These are phyloP conservation scores for Tapera naevia DNA, from an alignment of 2,797 vertebrate genomes.

Conservation along the genomic window DNA sequence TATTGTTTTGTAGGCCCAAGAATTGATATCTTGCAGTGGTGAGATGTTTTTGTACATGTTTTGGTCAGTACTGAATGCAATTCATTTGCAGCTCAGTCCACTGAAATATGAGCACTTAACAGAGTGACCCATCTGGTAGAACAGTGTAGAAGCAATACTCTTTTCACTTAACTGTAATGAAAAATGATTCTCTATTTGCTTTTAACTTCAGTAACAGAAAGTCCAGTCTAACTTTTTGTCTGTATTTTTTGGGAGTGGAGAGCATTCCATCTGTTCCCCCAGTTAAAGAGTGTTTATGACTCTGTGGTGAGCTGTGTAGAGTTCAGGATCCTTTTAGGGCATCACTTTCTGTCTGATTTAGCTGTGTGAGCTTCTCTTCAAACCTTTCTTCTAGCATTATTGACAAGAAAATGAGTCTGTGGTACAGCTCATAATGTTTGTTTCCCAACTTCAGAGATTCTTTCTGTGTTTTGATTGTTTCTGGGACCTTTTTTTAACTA, in stretches of 20 bases:
- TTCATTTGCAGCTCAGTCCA: not conserved
- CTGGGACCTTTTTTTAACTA: not conserved
- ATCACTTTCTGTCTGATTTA: not conserved
- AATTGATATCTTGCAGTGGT: not conserved
- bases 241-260: not conserved
- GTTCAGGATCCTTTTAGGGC: not conserved
- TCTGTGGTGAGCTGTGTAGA: not conserved
- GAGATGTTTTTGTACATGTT: not conserved
- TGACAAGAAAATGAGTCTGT: not conserved
- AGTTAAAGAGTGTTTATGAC: not conserved
- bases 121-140: not conserved
- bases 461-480: not conserved
- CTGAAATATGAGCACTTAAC: not conserved
- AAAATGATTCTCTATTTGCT: not conserved
- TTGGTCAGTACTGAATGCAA: not conserved
- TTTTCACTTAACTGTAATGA: not conserved
- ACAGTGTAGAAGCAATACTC: not conserved
- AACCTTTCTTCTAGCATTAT: not conserved
- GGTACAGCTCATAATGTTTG: not conserved
- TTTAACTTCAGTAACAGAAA: not conserved
- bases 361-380: not conserved
- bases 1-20: not conserved
- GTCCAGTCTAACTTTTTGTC: not conserved
- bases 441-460: not conserved
- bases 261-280: not conserved